Conservation (phyloP, 2,113 vertebrate species). For the Grallaria varia region DNA sequence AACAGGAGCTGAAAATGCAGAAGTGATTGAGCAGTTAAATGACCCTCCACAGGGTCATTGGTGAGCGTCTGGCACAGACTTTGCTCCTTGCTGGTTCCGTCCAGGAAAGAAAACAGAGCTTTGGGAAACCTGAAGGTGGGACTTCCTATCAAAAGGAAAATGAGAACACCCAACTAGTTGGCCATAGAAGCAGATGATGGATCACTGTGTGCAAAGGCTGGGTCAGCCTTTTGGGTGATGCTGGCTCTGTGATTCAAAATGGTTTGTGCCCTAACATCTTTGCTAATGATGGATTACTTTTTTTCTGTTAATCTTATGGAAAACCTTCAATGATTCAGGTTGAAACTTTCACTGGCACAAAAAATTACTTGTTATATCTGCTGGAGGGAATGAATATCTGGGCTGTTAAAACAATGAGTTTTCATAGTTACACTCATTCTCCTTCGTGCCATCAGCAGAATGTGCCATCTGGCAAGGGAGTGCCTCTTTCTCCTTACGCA, state of each 20-base stretch:
- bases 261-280: neutral
- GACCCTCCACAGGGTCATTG: neutral
- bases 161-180: neutral
- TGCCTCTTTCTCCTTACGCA: neutral
- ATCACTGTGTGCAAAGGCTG: neutral
- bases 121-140: neutral
- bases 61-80: neutral
- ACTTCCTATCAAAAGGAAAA: neutral
- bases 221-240: neutral
- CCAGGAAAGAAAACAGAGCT: neutral
- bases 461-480: neutral
- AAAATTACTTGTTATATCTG: neutral
- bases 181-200: neutral
- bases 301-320: neutral
- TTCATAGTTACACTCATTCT: neutral
- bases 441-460: neutral
- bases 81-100: neutral
- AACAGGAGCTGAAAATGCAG: neutral
- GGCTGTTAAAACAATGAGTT: neutral
- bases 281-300: neutral
- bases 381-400: neutral
- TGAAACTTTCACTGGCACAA: neutral
- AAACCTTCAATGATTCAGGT: neutral
- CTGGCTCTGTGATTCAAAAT: neutral
- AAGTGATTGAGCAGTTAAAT: neutral